Conservation (phyloP, 2,888 invertebrate species). For the Dynastes hyllus region DNA sequence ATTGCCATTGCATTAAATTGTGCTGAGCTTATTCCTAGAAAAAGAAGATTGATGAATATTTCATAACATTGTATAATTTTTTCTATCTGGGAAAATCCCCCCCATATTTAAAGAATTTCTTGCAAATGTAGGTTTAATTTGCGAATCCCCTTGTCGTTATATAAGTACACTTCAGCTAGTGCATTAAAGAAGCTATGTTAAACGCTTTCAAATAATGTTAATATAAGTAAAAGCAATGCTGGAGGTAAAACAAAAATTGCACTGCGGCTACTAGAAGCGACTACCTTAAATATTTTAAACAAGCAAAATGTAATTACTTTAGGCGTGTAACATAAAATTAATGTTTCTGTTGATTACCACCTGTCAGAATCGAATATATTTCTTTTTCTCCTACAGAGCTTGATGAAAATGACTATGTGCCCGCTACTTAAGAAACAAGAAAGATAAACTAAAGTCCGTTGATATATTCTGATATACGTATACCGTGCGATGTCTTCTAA, state of each 20-base stretch:
- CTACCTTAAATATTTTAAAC: not conserved
- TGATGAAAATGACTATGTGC: not conserved
- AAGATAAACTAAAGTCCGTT: too few relatives aligned
- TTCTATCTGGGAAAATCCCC: too few relatives aligned
- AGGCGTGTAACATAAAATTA: not conserved
- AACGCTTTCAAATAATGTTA: not conserved
- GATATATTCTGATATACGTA: too few relatives aligned
- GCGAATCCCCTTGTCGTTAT: not conserved
- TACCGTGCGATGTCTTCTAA: too few relatives aligned
- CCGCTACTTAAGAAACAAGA: too few relatives aligned
- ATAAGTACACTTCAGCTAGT: not conserved
- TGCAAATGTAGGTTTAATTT: too few relatives aligned
- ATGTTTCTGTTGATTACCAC: conserved; percentile 11
- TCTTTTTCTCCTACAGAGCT: not conserved
- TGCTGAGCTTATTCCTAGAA: too few relatives aligned
- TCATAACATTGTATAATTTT: too few relatives aligned
- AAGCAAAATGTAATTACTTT: not conserved
- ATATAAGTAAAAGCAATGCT: not conserved
- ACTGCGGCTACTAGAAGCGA: not conserved
- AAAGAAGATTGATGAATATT: too few relatives aligned
- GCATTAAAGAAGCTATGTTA: not conserved
- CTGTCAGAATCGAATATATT: not conserved
- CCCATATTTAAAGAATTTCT: too few relatives aligned
- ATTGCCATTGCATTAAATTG: too few relatives aligned
- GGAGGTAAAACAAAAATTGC: not conserved